Evolutionary conservation across 2,113 vertebrate species (phyloP), one percentile per base, ranked within the genome.

Genomic region (Hippocampus barbouri): DNA sequence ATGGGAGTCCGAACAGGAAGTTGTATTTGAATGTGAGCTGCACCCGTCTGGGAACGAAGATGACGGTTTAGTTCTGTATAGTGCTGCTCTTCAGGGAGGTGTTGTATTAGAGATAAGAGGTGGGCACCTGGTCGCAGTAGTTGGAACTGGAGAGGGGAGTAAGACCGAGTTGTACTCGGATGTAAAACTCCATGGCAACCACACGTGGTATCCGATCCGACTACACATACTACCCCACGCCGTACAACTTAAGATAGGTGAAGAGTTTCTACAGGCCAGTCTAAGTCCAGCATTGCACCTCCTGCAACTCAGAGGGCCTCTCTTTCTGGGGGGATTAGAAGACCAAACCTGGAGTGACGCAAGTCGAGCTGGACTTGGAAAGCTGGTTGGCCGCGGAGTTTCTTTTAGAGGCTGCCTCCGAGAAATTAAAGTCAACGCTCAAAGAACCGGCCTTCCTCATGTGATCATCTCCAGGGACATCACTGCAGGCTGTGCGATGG

Each of bases 351-450:
- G 79, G 16, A 78, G 34, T 53, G 90, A 94, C 71, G 83, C 91
- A 0, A 79, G 68, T 56, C 88, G 68, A 43, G 86, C 89, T 47
- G 89, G 88, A 10, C 66, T 96, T 76, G 56, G 80, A 80, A 75
- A 85, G 89, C 5, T 92, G 81, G 70, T 81, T 75, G 74, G 75
- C 73, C 87, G 90, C 78, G 90, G 92, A 80, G 86, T 86, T 12
- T 97, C 95, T 18, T 95, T 98, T 80, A 94, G 90, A 91, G 96
- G 96, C 10, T 98, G 95, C 78, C 80, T 98, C 38, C 85, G 83
- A 81, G 88, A 90, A 61, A 86, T 97, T 61, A 89, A 85, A 84
- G 72, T 89, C 20, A 95, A 94, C 73, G 85, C 83, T 23, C 87
- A 91, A 79, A 93, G 73, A 49, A 93, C 78, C 57, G 94, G 94